Conservation (phyloP, 2,888 invertebrate genomes). For the Trachelus iudaicus region DNA sequence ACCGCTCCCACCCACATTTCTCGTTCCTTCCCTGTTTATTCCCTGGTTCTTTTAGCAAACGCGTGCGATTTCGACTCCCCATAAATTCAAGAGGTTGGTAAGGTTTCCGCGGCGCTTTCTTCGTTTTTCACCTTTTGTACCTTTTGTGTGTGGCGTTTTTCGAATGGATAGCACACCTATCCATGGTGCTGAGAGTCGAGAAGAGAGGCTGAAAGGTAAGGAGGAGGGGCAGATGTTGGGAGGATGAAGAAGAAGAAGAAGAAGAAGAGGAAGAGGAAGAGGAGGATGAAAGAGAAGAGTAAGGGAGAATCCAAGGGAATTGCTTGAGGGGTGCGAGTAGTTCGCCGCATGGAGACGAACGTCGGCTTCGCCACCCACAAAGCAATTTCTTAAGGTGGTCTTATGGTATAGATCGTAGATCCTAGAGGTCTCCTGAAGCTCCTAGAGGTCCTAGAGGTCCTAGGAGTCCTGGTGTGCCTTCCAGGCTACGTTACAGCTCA, state of each 20-base stretch:
- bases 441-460: no score
- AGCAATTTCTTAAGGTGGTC: constrained; percentile 53
- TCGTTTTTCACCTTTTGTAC: constrained; percentile 1
- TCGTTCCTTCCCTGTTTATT: not conserved
- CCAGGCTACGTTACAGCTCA: not conserved
- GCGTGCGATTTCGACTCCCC: not conserved
- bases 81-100: constrained; percentile 1
- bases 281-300: not conserved
- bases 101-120: not conserved
- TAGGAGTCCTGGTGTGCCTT: not conserved
- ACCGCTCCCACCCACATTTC: not conserved
- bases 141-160: constrained; percentile 6
- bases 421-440: not conserved
- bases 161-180: not conserved
- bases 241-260: not conserved
- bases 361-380: constrained; percentile 21
- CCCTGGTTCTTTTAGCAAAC: not conserved
- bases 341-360: not conserved
- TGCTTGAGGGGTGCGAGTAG: not conserved
- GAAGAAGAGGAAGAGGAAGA: not conserved
- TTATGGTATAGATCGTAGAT: constrained; percentile 30
- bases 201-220: not conserved
- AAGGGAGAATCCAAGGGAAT: not conserved
- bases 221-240: not conserved
- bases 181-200: not conserved